These are phyloP conservation scores for Euleptes europaea DNA, from an alignment of 2,113 vertebrate species.

Conservation along the genomic window DNA sequence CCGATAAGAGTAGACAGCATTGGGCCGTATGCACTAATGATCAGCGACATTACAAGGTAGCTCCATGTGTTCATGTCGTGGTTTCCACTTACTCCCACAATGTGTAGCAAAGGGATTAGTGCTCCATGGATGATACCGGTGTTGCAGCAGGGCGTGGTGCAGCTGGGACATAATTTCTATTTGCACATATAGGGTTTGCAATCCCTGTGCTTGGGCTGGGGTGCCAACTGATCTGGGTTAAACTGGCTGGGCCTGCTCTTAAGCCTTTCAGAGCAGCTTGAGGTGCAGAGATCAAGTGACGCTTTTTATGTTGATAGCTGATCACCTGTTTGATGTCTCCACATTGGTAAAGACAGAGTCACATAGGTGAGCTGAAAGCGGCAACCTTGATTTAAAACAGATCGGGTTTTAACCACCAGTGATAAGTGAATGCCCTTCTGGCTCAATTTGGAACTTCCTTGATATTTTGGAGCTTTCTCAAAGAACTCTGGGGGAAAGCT, in stretches of 20 bases:
- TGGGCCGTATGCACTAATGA: too few relatives aligned
- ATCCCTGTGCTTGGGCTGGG: neutral
- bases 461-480: too few relatives aligned
- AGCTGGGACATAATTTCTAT: neutral
- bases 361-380: too few relatives aligned
- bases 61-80: too few relatives aligned
- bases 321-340: neutral
- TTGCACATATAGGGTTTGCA: neutral
- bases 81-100: neutral
- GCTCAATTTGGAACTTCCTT: too few relatives aligned
- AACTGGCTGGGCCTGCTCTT: neutral
- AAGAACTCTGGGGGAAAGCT: too few relatives aligned
- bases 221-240: too few relatives aligned
- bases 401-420: too few relatives aligned
- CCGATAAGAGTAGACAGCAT: too few relatives aligned
- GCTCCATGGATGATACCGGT: neutral
- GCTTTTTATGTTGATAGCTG: neutral
- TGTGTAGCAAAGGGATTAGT: neutral
- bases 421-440: too few relatives aligned
- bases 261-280: neutral
- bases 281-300: neutral
- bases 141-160: neutral
- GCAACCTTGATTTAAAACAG: too few relatives aligned
- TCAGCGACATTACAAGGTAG: too few relatives aligned
- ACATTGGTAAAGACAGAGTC: neutral